A percentile compares a stretch with the other conserved stretches of the same genome.
These are phyloP conservation scores for Marmota flaviventris DNA, from an alignment of 2,113 vertebrate species.

Conservation along the genomic window DNA sequence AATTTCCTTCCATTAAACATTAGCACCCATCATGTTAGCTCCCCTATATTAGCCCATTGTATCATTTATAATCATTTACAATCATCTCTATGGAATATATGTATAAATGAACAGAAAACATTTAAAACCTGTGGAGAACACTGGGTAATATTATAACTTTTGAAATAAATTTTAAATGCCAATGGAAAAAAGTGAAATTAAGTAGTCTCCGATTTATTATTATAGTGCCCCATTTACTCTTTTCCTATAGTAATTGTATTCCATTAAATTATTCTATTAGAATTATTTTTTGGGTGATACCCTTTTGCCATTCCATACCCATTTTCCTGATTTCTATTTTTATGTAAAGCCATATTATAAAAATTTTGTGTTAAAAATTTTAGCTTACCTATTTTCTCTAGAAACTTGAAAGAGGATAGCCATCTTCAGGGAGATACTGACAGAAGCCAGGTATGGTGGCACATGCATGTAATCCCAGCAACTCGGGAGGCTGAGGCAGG, in stretches of 20 bases:
- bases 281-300: not conserved
- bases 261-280: not conserved
- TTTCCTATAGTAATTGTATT: not conserved
- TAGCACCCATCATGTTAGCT: too few relatives aligned
- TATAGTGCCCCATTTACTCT: not conserved
- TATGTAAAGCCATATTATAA: conserved; percentile 38
- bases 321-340: conserved; percentile 47
- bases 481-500: too few relatives aligned
- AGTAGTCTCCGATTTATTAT: not conserved
- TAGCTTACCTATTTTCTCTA: conserved; percentile 2
- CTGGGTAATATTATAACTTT: not conserved
- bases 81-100: not conserved
- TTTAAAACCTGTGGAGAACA: not conserved
- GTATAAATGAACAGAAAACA: not conserved
- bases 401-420: conserved; percentile 20
- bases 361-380: conserved; percentile 20
- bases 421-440: conserved; percentile 13
- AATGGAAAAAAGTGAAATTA: conserved; percentile 11
- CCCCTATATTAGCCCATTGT: not conserved
- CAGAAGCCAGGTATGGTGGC: not conserved
- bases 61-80: not conserved
- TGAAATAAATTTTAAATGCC: conserved; percentile 31
- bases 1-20: conserved; percentile 32
- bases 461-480: too few relatives aligned
- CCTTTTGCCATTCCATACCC: not conserved